A percentile compares a stretch with the other conserved stretches of the same genome.
Evolutionary conservation across 1,140 invertebrate species (phyloP).

Genomic region (Bombyx mori): DNA sequence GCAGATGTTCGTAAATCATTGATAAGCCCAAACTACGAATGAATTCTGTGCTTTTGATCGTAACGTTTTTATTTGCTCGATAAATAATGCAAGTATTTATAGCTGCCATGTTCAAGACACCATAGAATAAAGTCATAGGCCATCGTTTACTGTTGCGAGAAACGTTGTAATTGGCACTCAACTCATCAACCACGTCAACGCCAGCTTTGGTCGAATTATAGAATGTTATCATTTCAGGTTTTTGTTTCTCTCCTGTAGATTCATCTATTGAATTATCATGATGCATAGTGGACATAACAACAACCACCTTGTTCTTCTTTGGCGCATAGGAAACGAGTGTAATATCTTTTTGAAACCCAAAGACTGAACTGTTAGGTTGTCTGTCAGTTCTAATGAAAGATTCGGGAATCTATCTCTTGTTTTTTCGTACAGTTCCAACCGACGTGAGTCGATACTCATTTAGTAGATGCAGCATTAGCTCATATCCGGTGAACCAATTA

Average conservation of each 20-base stretch:
- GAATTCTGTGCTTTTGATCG: too few relatives aligned
- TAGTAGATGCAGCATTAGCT: too few relatives aligned
- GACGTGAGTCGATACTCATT: too few relatives aligned
- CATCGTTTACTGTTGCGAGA: conserved; percentile 24
- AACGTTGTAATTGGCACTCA: conserved; percentile 34
- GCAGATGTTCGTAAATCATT: too few relatives aligned
- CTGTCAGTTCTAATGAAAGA: too few relatives aligned
- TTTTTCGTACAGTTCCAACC: too few relatives aligned
- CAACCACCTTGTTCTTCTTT: conserved; percentile 1
- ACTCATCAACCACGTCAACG: conserved; percentile 12
- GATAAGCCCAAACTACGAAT: too few relatives aligned
- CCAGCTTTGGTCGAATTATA: conserved; percentile 15
- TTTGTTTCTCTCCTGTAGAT: conserved; percentile 23
- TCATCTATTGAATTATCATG: conserved; percentile 16
- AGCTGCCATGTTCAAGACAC: conserved; percentile 34
- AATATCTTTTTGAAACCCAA: too few relatives aligned
- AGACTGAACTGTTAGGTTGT: too few relatives aligned
- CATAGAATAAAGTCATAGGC: conserved; percentile 37
- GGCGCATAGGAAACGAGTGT: background rate
- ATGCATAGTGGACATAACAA: conserved; percentile 9
- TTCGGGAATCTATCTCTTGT: too few relatives aligned
- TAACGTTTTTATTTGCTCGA: background rate
- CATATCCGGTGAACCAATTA: too few relatives aligned
- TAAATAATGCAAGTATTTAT: conserved; percentile 33
- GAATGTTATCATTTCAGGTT: conserved; percentile 31